phyloP scores from a whole-genome alignment of 2,797 vertebrate species.

The Liasis olivaceus region DNA sequence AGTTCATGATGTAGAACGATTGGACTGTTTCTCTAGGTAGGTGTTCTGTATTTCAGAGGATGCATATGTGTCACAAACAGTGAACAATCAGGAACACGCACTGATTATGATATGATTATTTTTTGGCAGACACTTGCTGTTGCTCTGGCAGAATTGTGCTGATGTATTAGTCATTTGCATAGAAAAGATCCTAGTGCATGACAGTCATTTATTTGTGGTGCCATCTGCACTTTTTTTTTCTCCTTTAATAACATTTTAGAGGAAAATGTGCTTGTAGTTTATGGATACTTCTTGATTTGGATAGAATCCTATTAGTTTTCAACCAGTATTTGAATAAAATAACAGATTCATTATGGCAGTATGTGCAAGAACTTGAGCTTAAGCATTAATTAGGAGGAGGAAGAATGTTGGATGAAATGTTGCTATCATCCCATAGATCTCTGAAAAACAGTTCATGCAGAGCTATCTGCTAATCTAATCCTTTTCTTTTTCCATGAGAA shows the following conservation, averaged over 20 bases:
- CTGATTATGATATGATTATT: conserved; percentile 76
- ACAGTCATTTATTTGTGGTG: conserved; percentile 78
- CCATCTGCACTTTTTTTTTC: conserved; percentile 76
- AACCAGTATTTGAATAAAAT: conserved; percentile 66
- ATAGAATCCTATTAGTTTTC: conserved; percentile 65
- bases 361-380: conserved; percentile 44
- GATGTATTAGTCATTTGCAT: conserved; percentile 80
- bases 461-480: background rate
- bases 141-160: conserved; percentile 74
- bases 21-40: conserved; percentile 73
- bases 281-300: conserved; percentile 69
- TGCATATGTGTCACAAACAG: conserved; percentile 76
- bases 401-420: conserved; percentile 45
- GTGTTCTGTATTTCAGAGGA: conserved; percentile 73
- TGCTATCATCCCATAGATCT: conserved; percentile 33
- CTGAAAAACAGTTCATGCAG: background rate
- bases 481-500: background rate
- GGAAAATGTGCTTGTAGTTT: conserved; percentile 66
- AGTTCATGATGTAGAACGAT: conserved; percentile 74
- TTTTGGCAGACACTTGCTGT: conserved; percentile 73
- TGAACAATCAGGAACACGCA: conserved; percentile 75
- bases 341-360: conserved; percentile 57
- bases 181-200: conserved; percentile 76
- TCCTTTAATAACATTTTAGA: conserved; percentile 66
- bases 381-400: conserved; percentile 56